Evolutionary conservation across 2,888 invertebrate species (phyloP).

Genomic region (Phania funesta): DNA sequence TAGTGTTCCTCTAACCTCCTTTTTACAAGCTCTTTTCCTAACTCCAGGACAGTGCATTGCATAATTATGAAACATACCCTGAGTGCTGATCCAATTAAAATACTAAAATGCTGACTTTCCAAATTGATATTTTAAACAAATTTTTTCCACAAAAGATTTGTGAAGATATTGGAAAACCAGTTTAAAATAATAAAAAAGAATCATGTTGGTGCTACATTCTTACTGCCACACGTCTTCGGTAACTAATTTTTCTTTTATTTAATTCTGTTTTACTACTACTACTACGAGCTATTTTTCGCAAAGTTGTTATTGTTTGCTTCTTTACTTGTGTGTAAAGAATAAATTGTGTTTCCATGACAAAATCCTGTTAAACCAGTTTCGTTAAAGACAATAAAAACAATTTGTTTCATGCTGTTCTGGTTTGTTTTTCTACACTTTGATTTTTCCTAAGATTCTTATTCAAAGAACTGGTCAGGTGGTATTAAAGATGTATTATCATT

Average conservation of each 20-base stretch:
- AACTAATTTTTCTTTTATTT: background rate
- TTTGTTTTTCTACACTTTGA: background rate
- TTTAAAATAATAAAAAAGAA: background rate
- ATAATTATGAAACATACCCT: too few relatives aligned
- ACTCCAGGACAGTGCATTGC: too few relatives aligned
- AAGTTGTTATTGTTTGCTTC: background rate
- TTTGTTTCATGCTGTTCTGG: constrained; percentile 1
- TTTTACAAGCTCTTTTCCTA: too few relatives aligned
- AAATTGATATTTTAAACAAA: too few relatives aligned
- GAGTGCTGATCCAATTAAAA: too few relatives aligned
- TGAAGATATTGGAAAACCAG: too few relatives aligned
- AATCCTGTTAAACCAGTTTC: constrained; percentile 38
- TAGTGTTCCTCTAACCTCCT: too few relatives aligned
- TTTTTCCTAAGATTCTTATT: constrained; percentile 19
- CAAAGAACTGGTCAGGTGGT: constrained; percentile 23
- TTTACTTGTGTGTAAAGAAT: background rate
- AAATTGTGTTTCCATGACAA: constrained; percentile 6
- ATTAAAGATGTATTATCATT: background rate
- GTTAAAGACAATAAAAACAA: background rate
- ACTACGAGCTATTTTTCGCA: background rate
- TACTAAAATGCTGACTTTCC: too few relatives aligned
- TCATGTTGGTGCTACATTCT: background rate
- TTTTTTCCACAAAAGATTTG: background rate
- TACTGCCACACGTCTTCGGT: background rate
- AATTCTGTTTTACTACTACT: background rate